These are phyloP conservation scores for Silurus lanzhouensis DNA, from an alignment of 2,797 vertebrate genomes.

Conservation along the genomic window DNA sequence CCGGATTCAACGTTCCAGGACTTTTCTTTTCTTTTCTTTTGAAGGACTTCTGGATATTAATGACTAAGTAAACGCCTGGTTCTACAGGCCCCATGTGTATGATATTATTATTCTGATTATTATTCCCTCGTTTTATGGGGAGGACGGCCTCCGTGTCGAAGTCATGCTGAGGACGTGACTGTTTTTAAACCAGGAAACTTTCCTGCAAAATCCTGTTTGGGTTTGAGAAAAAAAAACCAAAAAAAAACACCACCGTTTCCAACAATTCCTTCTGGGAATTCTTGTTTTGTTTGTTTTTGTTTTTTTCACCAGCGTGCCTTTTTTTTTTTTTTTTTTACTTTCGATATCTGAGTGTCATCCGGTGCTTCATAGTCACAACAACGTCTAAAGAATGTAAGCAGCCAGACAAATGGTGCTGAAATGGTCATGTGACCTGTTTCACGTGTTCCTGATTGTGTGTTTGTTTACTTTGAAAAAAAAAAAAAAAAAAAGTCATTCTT, in stretches of 20 bases:
- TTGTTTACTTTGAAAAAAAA: neutral
- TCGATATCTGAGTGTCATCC: constrained; percentile 17
- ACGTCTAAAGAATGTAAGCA: constrained; percentile 1
- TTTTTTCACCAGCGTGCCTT: constrained; percentile 14
- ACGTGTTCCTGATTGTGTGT: neutral
- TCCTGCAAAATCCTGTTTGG: constrained; percentile 35
- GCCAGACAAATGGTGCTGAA: neutral
- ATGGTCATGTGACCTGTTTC: neutral
- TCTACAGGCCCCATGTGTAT: constrained; percentile 69
- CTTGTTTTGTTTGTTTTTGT: neutral
- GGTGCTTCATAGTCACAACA: neutral
- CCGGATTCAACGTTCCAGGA: neutral
- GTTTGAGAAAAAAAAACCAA: constrained; percentile 19
- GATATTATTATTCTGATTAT: neutral
- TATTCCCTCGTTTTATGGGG: constrained; percentile 57
- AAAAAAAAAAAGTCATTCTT: neutral
- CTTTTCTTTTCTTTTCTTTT: neutral
- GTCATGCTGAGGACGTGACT: constrained; percentile 22
- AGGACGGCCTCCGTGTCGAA: constrained; percentile 38
- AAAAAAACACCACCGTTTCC: constrained; percentile 17
- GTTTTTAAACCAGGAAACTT: constrained; percentile 1
- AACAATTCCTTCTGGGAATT: constrained; percentile 32
- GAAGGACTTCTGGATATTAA: neutral
- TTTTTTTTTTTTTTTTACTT: constrained; percentile 33
- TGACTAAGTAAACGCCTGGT: constrained; percentile 65